Evolutionary conservation across 2,888 invertebrate genomes (phyloP), one percentile per base, ranked within the genome.

Genomic region (Zygothrica quintamaculata): DNA sequence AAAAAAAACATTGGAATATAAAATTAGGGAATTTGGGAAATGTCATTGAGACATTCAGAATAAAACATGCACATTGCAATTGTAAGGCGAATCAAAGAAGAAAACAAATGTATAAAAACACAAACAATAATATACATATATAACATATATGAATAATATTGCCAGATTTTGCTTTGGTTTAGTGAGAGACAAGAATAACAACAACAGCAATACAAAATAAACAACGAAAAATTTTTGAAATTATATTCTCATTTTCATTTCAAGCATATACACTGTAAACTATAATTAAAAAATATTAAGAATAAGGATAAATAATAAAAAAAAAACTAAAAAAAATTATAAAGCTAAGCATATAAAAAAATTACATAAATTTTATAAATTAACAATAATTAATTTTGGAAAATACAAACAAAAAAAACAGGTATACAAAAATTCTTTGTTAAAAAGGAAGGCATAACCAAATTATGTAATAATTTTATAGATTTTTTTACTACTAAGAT

Each of bases 21-120:
- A 16, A 51, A 31, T n/a, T 22, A 47, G 50, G 25, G 55, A 64
- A 51, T n/a, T n/a, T 39, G 58, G 25, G 11, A 50, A 64, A 55
- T 72, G 65, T 59, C 65, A 76, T 59, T 68, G 65, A 47, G 37
- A n/a, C n/a, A 51, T 42, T 48, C 33, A 46, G 62, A 56, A 42
- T 56, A 36, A 39, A 62, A 61, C 37, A 37, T 37, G 12, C 40
- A 40, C 12, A 8, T n/a, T 12, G 4, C 26, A 40, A 34, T 46
- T n/a, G 43, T 59, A 37, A 34, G 40, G 4, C 26, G 34, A 34
- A 51, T n/a, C 46, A 62, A 37, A 34, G 40, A 46, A 3, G 15
- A 33, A 34, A 44, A 15, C 31, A 51, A 46, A 36, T 25, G 9
- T 25, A 9, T 8, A 34, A 52, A 25, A 64, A 50, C n/a, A 11